A percentile compares a stretch with the other conserved stretches of the same genome.
These are phyloP conservation scores for Graptemys geographica DNA, from an alignment of 2,797 vertebrate species.

Conservation along the genomic window DNA sequence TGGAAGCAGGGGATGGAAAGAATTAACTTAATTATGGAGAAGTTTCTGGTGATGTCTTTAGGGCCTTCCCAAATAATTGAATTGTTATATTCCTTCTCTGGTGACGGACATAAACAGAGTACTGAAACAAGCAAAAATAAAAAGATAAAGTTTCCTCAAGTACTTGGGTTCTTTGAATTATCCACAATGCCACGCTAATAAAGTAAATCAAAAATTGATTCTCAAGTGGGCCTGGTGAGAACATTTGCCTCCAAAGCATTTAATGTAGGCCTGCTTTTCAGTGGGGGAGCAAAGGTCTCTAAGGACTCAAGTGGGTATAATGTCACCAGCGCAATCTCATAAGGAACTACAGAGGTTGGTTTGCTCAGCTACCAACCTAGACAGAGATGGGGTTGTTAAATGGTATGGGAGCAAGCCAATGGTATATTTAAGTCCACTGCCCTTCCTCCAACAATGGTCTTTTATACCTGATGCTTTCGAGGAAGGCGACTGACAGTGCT, in stretches of 20 bases:
- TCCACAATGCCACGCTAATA: background rate
- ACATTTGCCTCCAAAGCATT: conserved; percentile 25
- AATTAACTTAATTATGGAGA: background rate
- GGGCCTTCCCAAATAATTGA: background rate
- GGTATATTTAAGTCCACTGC: conserved; percentile 9
- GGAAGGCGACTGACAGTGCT: background rate
- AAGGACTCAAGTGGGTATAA: background rate
- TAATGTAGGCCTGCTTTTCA: background rate
- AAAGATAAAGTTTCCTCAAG: background rate
- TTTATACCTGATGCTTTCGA: background rate
- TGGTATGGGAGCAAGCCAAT: background rate
- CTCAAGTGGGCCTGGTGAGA: background rate
- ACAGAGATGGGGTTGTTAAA: background rate
- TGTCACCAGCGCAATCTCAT: background rate
- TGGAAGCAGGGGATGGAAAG: conserved; percentile 4
- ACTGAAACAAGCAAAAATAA: conserved; percentile 28
- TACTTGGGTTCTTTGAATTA: background rate
- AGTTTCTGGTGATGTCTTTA: background rate
- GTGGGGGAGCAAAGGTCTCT: background rate
- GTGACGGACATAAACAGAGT: background rate
- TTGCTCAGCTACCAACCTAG: background rate
- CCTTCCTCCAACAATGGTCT: background rate
- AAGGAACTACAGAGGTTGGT: background rate
- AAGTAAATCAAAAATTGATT: conserved; percentile 36
- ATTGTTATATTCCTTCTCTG: background rate